Conservation (phyloP, 2,113 vertebrate genomes). For the Oreocharis arfaki region DNA sequence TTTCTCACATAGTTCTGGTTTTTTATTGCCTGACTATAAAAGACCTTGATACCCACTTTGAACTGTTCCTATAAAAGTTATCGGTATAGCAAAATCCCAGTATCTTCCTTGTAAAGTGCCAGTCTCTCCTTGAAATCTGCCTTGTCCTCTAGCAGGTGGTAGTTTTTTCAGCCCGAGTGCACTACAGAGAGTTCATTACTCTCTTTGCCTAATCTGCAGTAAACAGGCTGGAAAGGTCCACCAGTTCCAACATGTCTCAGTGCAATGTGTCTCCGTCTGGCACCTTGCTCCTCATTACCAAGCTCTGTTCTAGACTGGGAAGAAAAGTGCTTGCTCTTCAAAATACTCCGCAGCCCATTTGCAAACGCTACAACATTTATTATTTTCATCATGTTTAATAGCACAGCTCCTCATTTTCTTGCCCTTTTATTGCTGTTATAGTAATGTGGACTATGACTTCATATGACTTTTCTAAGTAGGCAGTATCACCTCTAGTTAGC, state of each 20-base stretch:
- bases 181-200: neutral
- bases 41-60: constrained; percentile 24
- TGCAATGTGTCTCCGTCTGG: neutral
- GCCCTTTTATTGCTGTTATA: constrained; percentile 34
- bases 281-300: neutral
- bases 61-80: neutral
- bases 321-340: constrained; percentile 39
- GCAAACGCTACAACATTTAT: constrained; percentile 3
- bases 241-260: neutral
- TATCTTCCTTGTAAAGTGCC: neutral
- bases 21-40: constrained; percentile 42
- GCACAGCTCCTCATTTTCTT: constrained; percentile 30
- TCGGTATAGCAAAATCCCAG: neutral
- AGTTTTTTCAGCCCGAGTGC: neutral
- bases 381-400: constrained; percentile 52
- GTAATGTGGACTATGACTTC: constrained; percentile 34
- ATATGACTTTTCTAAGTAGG: constrained; percentile 42
- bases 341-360: constrained; percentile 10
- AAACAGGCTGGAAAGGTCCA: neutral
- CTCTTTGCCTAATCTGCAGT: neutral
- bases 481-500: constrained; percentile 52
- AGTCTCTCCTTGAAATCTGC: constrained; percentile 12
- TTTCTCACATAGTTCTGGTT: neutral
- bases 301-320: neutral
- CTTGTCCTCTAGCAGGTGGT: neutral